Evolutionary conservation across 2,888 invertebrate genomes (phyloP), one percentile per base, ranked within the genome.

Genomic region (Cosmia pyralina): DNA sequence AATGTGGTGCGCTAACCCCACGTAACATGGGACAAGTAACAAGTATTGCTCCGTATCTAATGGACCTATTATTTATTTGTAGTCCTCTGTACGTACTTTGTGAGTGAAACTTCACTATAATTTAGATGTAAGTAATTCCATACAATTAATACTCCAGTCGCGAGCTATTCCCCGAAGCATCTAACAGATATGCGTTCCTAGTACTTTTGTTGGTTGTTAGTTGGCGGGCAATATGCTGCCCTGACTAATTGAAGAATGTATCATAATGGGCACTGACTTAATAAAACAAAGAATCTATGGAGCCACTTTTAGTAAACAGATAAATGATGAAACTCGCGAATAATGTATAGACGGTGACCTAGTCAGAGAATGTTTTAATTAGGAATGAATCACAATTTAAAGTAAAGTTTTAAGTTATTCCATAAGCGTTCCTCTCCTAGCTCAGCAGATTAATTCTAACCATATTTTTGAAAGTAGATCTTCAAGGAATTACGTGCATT

Each of bases 161-260:
- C 59, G 28, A 64, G 59, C 63, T 55, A 52, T 85, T 84, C 81
- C 46, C 4, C 73, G 85, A 85, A 85, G 48, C 65, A n/a, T 74
- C 60, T 59, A 67, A 68, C 68, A 71, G 70, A 72, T 68, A 81
- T 66, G 66, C 41, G 60, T 78, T 81, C 81, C 74, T 72, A 66
- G 81, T 84, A 83, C 62, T 83, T 71, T 74, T 74, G 75, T 71
- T 73, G 52, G 59, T 55, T 38, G 63, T 66, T 77, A 81, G 79
- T 79, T 63, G 69, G 70, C 79, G 63, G 73, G 64, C 72, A 71
- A 68, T 55, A 66, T 65, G 73, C 87, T 89, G 87, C 88, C 89
- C 90, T 90, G 90, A 92, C 91, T 93, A 94, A 93, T 93, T 92
- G 93, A 90, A 89, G 91, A 93, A 91, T 92, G 92, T 89, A 85